Base-by-base conservation (phyloP, 2,888 invertebrate species). In the Mactromeris polynyma region DNA sequence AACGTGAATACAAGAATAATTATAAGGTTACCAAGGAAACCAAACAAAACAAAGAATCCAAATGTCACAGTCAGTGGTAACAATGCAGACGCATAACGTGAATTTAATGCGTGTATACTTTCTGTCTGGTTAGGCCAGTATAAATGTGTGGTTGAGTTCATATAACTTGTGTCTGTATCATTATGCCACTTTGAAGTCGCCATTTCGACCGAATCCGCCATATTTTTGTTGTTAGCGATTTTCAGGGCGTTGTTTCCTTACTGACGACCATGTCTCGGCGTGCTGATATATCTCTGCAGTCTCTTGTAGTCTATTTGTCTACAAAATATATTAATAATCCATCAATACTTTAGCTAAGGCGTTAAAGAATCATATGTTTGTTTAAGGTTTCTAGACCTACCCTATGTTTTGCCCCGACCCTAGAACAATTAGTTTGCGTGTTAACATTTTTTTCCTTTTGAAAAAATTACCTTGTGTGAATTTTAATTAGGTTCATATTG, bases 1-100 rank as follows among this genome's bases (percentile, higher is more conserved):
- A 87, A 38, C 6, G 88, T 81, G 82, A 92, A 92, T 73, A 92
- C 90, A 31, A 92, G 26, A 21, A 92, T 26, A 38, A 90, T 89
- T 1, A 90, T 9, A 6, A 92, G 40, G 78, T 92, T 92, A 11
- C 92, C 90, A 38, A 89, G 46, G 54, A 90, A 79, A 36, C 92
- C 92, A 17, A 89, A 64, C 4, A 90, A 40, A 14, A 89, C 85
- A 80, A 92, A 92, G 0, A 89, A 54, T 1, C 90, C 90, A 58
- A 92, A 90, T 4, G 89, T 90, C 21, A 83, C 83, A 3, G 91
- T 90, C 64, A 91, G 58, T 19, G 91, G 91, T n/a, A 91, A 51
- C 40, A 91, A 54, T 3, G 83, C 83, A 11, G 79, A 69, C 1
- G 91, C 88, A 81, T 83, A 91, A 69, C 87, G 86, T n/a, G 64